A percentile compares a stretch with the other conserved stretches of the same genome.
These are phyloP conservation scores for Dolichopus griseipennis DNA, from an alignment of 2,888 invertebrate genomes.

Conservation along the genomic window DNA sequence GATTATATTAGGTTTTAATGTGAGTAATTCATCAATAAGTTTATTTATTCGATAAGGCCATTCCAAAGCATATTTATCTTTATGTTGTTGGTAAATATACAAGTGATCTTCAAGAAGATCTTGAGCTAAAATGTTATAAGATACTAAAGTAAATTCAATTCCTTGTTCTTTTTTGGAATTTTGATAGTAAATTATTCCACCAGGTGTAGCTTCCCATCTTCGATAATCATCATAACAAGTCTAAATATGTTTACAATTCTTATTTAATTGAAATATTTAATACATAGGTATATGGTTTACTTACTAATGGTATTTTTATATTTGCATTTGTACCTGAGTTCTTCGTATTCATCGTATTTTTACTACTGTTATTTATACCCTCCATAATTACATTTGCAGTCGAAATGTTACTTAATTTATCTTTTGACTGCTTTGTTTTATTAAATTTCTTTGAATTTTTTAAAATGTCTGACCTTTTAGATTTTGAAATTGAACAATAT, in stretches of 20 bases:
- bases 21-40: slow-evolving; percentile 45
- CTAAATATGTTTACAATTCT: not conserved
- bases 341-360: not conserved
- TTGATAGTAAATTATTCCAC: not conserved
- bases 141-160: slow-evolving; percentile 57
- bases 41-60: slow-evolving; percentile 60
- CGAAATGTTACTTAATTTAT: not conserved
- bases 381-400: not conserved
- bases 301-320: no score
- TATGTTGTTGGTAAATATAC: slow-evolving; percentile 58
- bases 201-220: not conserved
- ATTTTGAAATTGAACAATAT: not conserved
- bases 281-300: no score
- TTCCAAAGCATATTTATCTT: slow-evolving; percentile 46
- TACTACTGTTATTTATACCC: not conserved
- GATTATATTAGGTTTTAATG: slow-evolving; percentile 45
- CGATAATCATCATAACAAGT: not conserved
- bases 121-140: slow-evolving; percentile 86
- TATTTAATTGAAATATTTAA: no score
- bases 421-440: not conserved
- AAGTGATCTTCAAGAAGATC: slow-evolving; percentile 62
- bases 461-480: not conserved
- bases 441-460: not conserved
- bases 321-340: no score
- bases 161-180: not conserved